These are phyloP conservation scores for Halcyon leucocephala DNA, from an alignment of 2,797 vertebrate species.

Conservation along the genomic window DNA sequence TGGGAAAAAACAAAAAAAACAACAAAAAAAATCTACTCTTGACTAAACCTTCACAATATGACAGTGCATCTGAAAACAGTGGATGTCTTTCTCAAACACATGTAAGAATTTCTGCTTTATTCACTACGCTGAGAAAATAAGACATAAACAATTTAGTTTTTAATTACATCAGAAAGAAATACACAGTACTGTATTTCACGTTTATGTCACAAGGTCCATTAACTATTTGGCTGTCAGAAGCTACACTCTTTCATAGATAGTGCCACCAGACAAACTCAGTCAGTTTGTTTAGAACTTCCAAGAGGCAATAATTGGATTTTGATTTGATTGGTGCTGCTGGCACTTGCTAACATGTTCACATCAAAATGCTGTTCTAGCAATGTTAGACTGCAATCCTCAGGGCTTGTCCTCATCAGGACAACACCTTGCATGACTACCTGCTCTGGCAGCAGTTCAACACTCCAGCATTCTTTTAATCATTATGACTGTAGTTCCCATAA, in stretches of 20 bases:
- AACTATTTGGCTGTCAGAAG: neutral
- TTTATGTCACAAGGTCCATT: neutral
- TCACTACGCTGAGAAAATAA: neutral
- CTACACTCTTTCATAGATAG: neutral
- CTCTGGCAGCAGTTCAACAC: neutral
- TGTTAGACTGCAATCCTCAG: neutral
- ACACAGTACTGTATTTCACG: neutral
- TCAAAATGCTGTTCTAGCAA: neutral
- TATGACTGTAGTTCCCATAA: neutral
- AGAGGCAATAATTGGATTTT: neutral
- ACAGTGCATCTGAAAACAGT: constrained; percentile 12
- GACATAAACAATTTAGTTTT: neutral
- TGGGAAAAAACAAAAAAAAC: neutral
- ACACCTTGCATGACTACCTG: neutral
- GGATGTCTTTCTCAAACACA: neutral
- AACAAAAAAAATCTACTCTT: neutral
- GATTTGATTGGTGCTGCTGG: neutral
- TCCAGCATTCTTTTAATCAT: neutral
- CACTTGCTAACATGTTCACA: neutral
- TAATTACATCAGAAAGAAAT: neutral
- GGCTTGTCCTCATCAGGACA: neutral
- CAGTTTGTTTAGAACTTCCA: neutral
- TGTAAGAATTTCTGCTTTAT: neutral
- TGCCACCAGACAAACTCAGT: neutral
- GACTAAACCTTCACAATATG: constrained; percentile 16